Conservation (phyloP, 2,888 invertebrate species). For the Flexamia atlantica region DNA sequence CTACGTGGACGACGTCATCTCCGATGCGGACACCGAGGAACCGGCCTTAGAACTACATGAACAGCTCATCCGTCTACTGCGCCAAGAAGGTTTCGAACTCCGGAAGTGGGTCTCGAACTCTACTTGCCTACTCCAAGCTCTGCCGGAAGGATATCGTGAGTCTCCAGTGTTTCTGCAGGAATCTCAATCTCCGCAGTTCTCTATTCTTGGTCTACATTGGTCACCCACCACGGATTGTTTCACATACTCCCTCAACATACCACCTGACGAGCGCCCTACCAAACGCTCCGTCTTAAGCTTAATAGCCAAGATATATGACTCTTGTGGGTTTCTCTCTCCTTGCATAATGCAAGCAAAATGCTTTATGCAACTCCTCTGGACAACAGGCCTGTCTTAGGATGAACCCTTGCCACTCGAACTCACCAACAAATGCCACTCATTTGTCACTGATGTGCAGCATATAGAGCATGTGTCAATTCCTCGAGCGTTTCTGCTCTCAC, state of each 20-base stretch:
- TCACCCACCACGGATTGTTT: neutral
- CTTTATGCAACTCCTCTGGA: too few relatives aligned
- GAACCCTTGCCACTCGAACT: too few relatives aligned
- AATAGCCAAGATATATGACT: too few relatives aligned
- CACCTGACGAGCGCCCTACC: neutral
- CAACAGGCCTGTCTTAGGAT: too few relatives aligned
- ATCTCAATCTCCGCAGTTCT: neutral
- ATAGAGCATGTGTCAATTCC: too few relatives aligned
- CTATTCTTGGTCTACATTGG: neutral
- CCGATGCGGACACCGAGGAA: neutral
- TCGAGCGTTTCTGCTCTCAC: too few relatives aligned
- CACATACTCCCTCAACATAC: neutral
- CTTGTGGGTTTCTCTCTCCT: too few relatives aligned
- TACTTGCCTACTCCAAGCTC: neutral
- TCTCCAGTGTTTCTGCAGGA: neutral
- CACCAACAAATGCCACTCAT: too few relatives aligned
- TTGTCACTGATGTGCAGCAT: too few relatives aligned
- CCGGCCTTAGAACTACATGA: neutral
- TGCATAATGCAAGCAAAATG: too few relatives aligned
- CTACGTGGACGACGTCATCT: neutral
- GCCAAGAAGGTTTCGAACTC: neutral
- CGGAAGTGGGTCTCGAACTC: neutral
- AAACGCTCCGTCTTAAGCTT: neutral
- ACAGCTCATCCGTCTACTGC: neutral
- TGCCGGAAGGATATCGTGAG: neutral